A percentile compares a stretch with the other conserved stretches of the same genome.
These are phyloP conservation scores for Sebastes steindachneri DNA, from an alignment of 2,797 vertebrate genomes.

Conservation along the genomic window DNA sequence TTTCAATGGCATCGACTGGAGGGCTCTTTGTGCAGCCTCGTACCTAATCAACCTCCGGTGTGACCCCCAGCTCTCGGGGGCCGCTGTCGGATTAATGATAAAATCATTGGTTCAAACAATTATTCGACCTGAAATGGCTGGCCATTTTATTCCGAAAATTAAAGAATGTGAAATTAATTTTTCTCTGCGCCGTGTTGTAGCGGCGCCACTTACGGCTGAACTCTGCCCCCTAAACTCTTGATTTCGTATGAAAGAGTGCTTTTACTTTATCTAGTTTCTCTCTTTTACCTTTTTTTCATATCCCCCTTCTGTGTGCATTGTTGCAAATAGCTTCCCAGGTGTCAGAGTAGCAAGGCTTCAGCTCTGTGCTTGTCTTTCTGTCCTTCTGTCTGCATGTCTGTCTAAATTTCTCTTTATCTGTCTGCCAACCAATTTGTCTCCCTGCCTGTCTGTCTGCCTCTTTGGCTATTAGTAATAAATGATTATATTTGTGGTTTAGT, in stretches of 20 bases:
- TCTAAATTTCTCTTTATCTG: slow-evolving; percentile 38
- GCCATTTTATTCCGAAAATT: slow-evolving; percentile 98
- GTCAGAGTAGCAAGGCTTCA: slow-evolving; percentile 74
- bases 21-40: slow-evolving; percentile 97
- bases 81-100: slow-evolving; percentile 98
- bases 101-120: slow-evolving; percentile 99
- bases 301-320: slow-evolving; percentile 39
- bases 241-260: slow-evolving; percentile 83
- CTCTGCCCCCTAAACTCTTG: slow-evolving; percentile 88
- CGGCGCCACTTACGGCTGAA: slow-evolving; percentile 93
- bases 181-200: slow-evolving; percentile 84
- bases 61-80: slow-evolving; percentile 98
- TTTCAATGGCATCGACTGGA: slow-evolving; percentile 99
- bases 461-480: neutral
- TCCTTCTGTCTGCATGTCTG: slow-evolving; percentile 29
- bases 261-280: slow-evolving; percentile 79
- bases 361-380: slow-evolving; percentile 50
- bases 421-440: slow-evolving; percentile 17
- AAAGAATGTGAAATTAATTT: slow-evolving; percentile 97
- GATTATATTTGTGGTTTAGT: neutral
- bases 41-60: slow-evolving; percentile 99
- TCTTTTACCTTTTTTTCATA: slow-evolving; percentile 46
- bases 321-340: slow-evolving; percentile 66
- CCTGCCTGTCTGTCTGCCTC: slow-evolving; percentile 4
- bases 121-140: slow-evolving; percentile 99